These are phyloP conservation scores for Autographa pulchrina DNA, from an alignment of 2,888 invertebrate genomes.

Conservation along the genomic window DNA sequence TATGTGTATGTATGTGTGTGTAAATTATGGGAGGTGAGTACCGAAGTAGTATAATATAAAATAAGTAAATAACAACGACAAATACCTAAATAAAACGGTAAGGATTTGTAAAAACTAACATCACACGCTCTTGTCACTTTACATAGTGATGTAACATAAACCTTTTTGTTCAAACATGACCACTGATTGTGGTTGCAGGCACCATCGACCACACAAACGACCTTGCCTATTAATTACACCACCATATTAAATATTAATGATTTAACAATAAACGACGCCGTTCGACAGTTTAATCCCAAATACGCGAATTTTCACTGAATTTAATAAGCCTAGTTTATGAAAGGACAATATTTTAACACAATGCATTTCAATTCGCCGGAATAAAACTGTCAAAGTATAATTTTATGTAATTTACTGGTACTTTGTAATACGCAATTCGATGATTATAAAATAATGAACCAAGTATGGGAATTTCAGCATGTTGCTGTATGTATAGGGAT, in stretches of 20 bases:
- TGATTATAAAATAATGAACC: slow-evolving; percentile 3
- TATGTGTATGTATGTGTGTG: no score
- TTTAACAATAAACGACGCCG: slow-evolving; percentile 20
- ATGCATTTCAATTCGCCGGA: slow-evolving; percentile 33
- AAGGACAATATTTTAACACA: slow-evolving; percentile 52
- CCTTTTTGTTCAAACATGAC: not conserved
- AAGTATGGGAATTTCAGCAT: slow-evolving; percentile 34
- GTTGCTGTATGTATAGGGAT: not conserved
- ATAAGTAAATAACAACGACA: no score
- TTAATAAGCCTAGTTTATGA: slow-evolving; percentile 24
- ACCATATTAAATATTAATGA: slow-evolving; percentile 20
- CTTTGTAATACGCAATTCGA: slow-evolving; percentile 21
- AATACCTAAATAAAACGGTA: no score
- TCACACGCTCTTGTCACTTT: no score
- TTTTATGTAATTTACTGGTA: slow-evolving; percentile 10
- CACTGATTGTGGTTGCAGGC: not conserved
- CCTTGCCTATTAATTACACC: slow-evolving; percentile 1
- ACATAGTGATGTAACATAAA: slow-evolving; percentile 3
- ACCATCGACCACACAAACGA: not conserved
- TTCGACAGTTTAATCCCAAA: slow-evolving; percentile 17
- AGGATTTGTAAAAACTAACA: no score
- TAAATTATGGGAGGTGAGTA: no score
- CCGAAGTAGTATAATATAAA: no score
- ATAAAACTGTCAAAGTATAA: slow-evolving; percentile 25
- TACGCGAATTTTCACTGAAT: slow-evolving; percentile 25